These are phyloP conservation scores for Tetranychus piercei DNA, from an alignment of 2,888 invertebrate species.

Conservation along the genomic window DNA sequence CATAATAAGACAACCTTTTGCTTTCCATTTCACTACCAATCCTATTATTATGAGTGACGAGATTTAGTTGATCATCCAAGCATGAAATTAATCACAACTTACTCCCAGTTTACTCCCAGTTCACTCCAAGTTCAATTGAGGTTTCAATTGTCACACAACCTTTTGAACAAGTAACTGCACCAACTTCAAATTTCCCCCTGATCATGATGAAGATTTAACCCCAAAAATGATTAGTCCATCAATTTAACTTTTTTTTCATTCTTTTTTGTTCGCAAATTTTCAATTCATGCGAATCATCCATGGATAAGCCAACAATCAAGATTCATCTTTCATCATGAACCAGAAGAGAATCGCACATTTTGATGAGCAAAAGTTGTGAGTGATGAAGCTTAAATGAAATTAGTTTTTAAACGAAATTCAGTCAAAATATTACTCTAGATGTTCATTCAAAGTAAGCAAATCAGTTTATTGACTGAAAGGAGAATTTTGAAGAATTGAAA, in stretches of 20 bases:
- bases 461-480: too few relatives aligned
- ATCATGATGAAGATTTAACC: neutral
- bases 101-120: neutral
- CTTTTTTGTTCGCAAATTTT: neutral
- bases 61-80: neutral
- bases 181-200: neutral
- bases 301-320: neutral
- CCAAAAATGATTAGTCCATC: neutral
- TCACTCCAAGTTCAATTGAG: too few relatives aligned
- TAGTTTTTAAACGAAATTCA: too few relatives aligned
- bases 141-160: too few relatives aligned
- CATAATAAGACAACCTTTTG: neutral
- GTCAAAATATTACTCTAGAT: too few relatives aligned
- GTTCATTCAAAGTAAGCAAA: too few relatives aligned
- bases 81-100: neutral
- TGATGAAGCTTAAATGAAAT: too few relatives aligned
- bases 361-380: too few relatives aligned
- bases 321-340: neutral
- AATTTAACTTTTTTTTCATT: neutral
- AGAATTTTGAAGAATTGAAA: too few relatives aligned
- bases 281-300: neutral
- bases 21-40: neutral
- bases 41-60: conserved; percentile 1
- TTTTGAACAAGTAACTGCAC: too few relatives aligned
- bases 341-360: too few relatives aligned